Evolutionary conservation across 2,113 vertebrate species (phyloP), one percentile per base, ranked within the genome.

Genomic region (Coracopsis vasa): DNA sequence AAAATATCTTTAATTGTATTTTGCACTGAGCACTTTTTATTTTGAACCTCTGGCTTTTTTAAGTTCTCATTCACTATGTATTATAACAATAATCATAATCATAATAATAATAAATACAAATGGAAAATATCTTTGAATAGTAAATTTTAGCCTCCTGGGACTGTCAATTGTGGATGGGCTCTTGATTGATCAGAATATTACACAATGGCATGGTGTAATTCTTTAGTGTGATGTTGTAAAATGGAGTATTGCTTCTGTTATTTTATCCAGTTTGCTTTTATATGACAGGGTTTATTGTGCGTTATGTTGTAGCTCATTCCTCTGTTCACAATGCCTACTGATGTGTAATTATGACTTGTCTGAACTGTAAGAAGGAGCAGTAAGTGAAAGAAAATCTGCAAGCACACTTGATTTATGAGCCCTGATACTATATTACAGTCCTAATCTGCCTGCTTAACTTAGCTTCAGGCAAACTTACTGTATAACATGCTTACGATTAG

Each of bases 311-410:
- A 98, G 98, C 98, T 98, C 98, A 98, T 98, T 99, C 98, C 98
- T 98, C 98, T 98, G 98, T 92, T 98, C 98, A 97, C 98, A 98
- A 96, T 98, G 97, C 98, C 97, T 98, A 98, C 98, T 99, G 98
- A 98, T 98, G 98, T 99, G 98, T 99, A 99, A 99, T 99, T 99
- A 99, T 98, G 98, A 99, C 98, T 98, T 98, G 98, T 98, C 98
- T 98, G 98, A 98, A 98, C 98, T 98, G 97, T 98, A 98, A 98
- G 98, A 99, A 98, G 98, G 98, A 98, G 98, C 98, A 96, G 98
- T 98, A 98, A 98, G 97, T 98, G 98, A 98, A 98, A 97, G 97
- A 96, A 98, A 98, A 99, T 99, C 98, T 98, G 98, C 98, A 97
- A 98, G 98, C 98, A 96, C 94, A 80, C 98, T 98, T 99, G 99